A percentile compares a stretch with the other conserved stretches of the same genome.
phyloP scores from a whole-genome alignment of 2,888 invertebrate genomes.

The Cistogaster globosa region DNA sequence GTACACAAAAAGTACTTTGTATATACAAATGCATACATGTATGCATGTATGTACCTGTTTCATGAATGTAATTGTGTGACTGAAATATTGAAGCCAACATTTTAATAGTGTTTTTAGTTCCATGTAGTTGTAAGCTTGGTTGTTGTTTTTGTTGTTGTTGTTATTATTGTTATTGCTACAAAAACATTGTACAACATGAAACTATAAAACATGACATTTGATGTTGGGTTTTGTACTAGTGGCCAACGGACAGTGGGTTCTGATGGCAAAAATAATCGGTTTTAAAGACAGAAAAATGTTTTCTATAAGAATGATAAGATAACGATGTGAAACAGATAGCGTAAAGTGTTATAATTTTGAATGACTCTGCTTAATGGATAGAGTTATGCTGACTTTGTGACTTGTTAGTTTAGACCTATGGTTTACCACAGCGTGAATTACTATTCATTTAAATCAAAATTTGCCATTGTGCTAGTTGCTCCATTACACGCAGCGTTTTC shows the following conservation, averaged over 20 bases:
- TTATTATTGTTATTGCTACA: slow-evolving; percentile 1
- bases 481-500: too few relatives aligned
- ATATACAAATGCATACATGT: too few relatives aligned
- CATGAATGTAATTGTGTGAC: background rate
- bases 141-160: background rate
- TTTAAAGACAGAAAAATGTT: background rate
- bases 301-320: too few relatives aligned
- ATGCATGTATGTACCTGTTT: background rate
- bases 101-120: slow-evolving; percentile 40
- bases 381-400: too few relatives aligned
- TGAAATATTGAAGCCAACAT: slow-evolving; percentile 49
- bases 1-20: background rate
- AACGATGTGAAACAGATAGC: too few relatives aligned
- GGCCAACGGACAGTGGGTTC: slow-evolving; percentile 23
- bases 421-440: too few relatives aligned
- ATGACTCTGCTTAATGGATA: too few relatives aligned
- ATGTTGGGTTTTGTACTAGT: slow-evolving; percentile 4
- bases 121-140: slow-evolving; percentile 17
- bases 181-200: slow-evolving; percentile 22
- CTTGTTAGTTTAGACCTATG: too few relatives aligned
- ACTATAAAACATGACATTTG: slow-evolving; percentile 26
- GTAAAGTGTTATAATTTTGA: too few relatives aligned
- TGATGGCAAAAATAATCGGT: background rate
- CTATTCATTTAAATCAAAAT: too few relatives aligned
- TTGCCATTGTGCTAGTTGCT: too few relatives aligned